A percentile compares a stretch with the other conserved stretches of the same genome.
phyloP scores from a whole-genome alignment of 2,888 invertebrate genomes.

The Pyrrhia umbra region DNA sequence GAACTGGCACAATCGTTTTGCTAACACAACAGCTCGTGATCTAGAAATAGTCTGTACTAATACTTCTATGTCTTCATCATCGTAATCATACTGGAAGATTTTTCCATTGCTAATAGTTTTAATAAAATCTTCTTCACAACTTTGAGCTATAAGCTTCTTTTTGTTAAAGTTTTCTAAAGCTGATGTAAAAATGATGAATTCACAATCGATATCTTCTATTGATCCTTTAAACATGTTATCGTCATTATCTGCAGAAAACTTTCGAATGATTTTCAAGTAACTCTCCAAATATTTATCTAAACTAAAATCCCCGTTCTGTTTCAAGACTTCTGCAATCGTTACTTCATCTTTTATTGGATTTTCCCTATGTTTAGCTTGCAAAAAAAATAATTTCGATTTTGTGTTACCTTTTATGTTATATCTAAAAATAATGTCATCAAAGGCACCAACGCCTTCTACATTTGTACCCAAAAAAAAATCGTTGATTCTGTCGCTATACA shows the following conservation, averaged over 20 bases:
- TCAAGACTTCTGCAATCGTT: slow-evolving; percentile 23
- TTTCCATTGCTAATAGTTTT: slow-evolving; percentile 19
- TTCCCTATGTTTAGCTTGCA: slow-evolving; percentile 56
- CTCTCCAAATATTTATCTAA: slow-evolving; percentile 45
- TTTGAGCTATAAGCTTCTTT: slow-evolving; percentile 1
- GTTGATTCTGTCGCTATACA: slow-evolving; percentile 24
- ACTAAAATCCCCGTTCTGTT: slow-evolving; percentile 28
- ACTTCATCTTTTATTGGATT: slow-evolving; percentile 29
- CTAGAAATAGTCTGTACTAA: slow-evolving; percentile 13
- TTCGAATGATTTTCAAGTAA: slow-evolving; percentile 23
- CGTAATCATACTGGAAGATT: slow-evolving; percentile 30
- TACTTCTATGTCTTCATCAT: slow-evolving; percentile 17
- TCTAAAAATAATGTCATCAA: slow-evolving; percentile 57
- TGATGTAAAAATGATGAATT: slow-evolving; percentile 44
- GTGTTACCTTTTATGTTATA: slow-evolving; percentile 26
- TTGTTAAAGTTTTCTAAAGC: slow-evolving; percentile 22
- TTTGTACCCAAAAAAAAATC: slow-evolving; percentile 39
- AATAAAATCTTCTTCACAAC: slow-evolving; percentile 16
- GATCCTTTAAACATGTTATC: slow-evolving; percentile 22
- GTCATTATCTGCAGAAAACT: slow-evolving; percentile 2
- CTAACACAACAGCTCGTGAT: slow-evolving; percentile 20
- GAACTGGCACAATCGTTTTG: slow-evolving; percentile 30
- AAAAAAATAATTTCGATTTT: slow-evolving; percentile 37
- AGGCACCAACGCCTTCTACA: slow-evolving; percentile 45
- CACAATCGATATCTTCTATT: slow-evolving; percentile 19